phyloP scores from a whole-genome alignment of 1,140 invertebrate species.

The Ooceraea biroi region DNA sequence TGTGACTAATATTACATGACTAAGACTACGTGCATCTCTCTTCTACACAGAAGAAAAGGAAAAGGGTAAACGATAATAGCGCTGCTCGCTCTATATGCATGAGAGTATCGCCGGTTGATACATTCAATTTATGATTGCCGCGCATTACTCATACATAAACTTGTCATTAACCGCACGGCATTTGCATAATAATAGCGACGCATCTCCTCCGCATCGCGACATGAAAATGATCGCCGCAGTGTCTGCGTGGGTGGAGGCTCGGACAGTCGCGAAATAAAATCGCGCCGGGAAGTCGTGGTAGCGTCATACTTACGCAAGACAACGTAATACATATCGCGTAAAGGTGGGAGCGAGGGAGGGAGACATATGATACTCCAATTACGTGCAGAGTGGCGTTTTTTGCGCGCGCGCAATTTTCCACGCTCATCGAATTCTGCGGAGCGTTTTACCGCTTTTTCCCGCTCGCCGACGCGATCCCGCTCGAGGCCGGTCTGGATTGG shows the following conservation, averaged over 20 bases:
- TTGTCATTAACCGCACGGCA: too few relatives aligned
- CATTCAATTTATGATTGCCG: too few relatives aligned
- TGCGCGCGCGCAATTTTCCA: not conserved
- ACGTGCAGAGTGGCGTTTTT: not conserved
- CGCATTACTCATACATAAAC: too few relatives aligned
- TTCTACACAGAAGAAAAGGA: too few relatives aligned
- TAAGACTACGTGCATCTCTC: too few relatives aligned
- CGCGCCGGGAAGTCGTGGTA: not conserved
- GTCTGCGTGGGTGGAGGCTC: not conserved
- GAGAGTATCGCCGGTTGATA: too few relatives aligned
- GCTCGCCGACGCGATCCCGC: not conserved
- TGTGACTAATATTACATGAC: too few relatives aligned
- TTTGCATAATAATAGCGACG: not conserved
- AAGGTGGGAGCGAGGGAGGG: too few relatives aligned
- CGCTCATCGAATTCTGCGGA: not conserved
- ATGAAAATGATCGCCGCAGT: not conserved
- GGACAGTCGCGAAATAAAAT: not conserved
- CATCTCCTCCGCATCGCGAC: not conserved
- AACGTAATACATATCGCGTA: too few relatives aligned
- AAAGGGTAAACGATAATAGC: too few relatives aligned
- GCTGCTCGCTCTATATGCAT: too few relatives aligned
- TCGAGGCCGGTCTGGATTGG: not conserved
- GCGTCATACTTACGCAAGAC: not conserved
- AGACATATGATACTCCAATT: slow-evolving; percentile 33
- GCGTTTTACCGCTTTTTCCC: slow-evolving; percentile 23